Evolutionary conservation across 2,113 vertebrate species (phyloP), one percentile per base, ranked within the genome.

Genomic region (Cyprinodon variegatus): DNA sequence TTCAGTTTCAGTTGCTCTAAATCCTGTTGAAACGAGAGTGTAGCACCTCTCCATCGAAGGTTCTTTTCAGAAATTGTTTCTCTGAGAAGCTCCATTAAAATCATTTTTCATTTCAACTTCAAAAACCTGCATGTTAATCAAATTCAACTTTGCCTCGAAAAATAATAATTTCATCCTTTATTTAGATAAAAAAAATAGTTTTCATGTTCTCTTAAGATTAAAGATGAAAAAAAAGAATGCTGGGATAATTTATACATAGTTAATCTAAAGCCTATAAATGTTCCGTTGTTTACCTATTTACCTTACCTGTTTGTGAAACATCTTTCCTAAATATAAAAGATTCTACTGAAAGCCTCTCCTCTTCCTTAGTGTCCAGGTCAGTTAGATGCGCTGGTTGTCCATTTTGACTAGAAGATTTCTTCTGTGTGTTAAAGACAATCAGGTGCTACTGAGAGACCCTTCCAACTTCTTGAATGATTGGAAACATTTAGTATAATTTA

Each of bases 381-480:
- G 6, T 57, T 14, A n/a, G 17, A 15, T 57, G 17, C 5, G 3
- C 22, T 2, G 46, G 41, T 67, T 64, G 50, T 57, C 37, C 11
- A 65, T 61, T 37, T 57, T 75, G 36, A 36, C 10, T 57, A 12
- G 43, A 22, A 46, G 50, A 61, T 67, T n/a, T 43, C 48, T 63
- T 68, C 46, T 46, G 45, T 73, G 29, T 68, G 37, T 70, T 76
- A 3, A 50, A 46, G 65, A 78, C 68, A 61, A 71, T 75, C 74
- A 53, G 76, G 45, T 11, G 13, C 64, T 72, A 64, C 59, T 43
- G 63, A 15, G 36, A 68, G 43, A 65, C 63, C 8, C 53, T 68
- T 77, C 65, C 72, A 73, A 15, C 65, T 70, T 64, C 22, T 59
- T 45, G 61, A 69, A 65, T 8, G 38, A 70, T 67, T 57, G 62